A percentile compares a stretch with the other conserved stretches of the same genome.
Conservation (phyloP, 2,113 vertebrate species). For the Lophius piscatorius region DNA sequence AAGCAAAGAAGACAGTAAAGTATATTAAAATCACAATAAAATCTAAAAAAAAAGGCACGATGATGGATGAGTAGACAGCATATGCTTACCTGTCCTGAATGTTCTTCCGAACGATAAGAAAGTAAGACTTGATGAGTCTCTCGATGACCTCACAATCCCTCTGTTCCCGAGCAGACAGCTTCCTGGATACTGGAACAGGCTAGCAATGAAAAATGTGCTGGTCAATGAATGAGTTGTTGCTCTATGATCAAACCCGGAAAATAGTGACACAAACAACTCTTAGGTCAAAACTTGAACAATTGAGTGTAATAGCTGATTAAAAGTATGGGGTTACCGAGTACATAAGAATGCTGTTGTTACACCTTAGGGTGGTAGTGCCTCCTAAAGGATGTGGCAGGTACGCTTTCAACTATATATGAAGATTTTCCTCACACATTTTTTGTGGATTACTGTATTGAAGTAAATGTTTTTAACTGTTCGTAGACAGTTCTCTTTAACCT, state of each 20-base stretch:
- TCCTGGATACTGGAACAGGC: constrained; percentile 97
- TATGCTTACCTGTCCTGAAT: constrained; percentile 93
- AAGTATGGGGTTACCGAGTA: too few species aligned
- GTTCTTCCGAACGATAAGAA: constrained; percentile 98
- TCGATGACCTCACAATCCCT: constrained; percentile 98
- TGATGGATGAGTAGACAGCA: neutral
- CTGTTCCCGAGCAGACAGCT: constrained; percentile 94
- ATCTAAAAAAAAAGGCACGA: neutral
- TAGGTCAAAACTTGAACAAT: too few species aligned
- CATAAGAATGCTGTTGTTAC: neutral
- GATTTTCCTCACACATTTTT: too few species aligned
- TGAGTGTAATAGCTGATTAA: too few species aligned
- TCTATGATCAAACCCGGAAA: neutral
- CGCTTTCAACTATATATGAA: too few species aligned
- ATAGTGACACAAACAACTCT: too few species aligned
- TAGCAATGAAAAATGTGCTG: constrained; percentile 54
- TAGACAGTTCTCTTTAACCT: too few species aligned
- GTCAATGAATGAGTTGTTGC: neutral
- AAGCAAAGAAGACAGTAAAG: neutral
- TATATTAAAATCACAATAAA: neutral
- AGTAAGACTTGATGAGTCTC: constrained; percentile 97
- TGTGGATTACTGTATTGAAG: too few species aligned
- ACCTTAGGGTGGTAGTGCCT: too few species aligned
- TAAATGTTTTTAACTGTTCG: too few species aligned
- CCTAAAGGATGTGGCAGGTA: too few species aligned